Evolutionary conservation across 2,113 vertebrate genomes (phyloP), one percentile per base, ranked within the genome.

Genomic region (Rhinopomastus cyanomelas): DNA sequence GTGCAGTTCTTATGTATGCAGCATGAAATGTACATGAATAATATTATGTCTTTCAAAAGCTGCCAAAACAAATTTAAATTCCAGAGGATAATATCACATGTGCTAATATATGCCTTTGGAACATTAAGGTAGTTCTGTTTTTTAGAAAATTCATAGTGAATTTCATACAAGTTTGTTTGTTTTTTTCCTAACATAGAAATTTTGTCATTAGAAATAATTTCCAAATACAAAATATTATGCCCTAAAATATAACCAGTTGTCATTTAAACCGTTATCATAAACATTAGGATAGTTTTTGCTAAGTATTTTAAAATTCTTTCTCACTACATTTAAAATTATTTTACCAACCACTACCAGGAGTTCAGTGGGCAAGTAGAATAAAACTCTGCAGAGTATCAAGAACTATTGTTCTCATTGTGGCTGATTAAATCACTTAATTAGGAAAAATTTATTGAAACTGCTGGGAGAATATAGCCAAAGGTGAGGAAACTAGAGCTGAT

Each of bases 351-450:
- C 18, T 74, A 60, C 16, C 26, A 57, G 48, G 30, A 85, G n/a
- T 73, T 78, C 29, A 74, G 0, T 48, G 56, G n/a, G 29, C 26
- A 73, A 80, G 36, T 77, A 80, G 46, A 76, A 79, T 84, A 87
- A 82, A 85, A 61, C 13, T 46, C 32, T 61, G 73, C 27, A 80
- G 51, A 92, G 66, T 37, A 51, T 87, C 51, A 55, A 59, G 46
- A 73, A 46, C 5, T 18, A 30, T 11, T 73, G 49, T 67, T 49
- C 26, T 91, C 21, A 48, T 89, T 74, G 56, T 71, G 73, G n/a
- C 44, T 71, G 49, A 83, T 93, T 93, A 85, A 71, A 88, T 85
- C 8, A 69, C 37, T 89, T 85, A 79, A 62, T 82, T 87, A 64
- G 76, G 52, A 90, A 44, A 87, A 84, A 90, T 72, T 32, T 17